Percentiles rank a stretch among this genome's conserved stretches.
phyloP scores from a whole-genome alignment of 2,113 vertebrate species.

The Bos javanicus region DNA sequence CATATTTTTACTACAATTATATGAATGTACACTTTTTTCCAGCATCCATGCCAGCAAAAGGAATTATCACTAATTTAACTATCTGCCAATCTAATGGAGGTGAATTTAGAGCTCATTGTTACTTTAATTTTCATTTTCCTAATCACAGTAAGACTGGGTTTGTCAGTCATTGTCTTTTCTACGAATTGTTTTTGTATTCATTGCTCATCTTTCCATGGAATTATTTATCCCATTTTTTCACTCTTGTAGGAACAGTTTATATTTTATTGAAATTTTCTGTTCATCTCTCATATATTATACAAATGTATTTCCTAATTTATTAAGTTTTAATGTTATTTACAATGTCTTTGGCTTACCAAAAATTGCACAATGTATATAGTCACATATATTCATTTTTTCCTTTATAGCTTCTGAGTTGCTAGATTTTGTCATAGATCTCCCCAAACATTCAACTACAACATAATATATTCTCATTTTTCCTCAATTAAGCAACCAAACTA shows the following conservation, averaged over 20 bases:
- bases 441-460: not conserved
- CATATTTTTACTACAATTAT: not conserved
- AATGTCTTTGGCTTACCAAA: not conserved
- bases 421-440: not conserved
- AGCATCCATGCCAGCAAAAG: not conserved
- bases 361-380: not conserved
- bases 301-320: not conserved
- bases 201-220: not conserved
- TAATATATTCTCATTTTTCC: not conserved
- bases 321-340: not conserved
- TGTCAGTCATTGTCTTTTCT: not conserved
- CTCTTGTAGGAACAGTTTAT: not conserved
- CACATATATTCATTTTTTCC: not conserved
- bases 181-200: not conserved
- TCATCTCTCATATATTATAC: not conserved
- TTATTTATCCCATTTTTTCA: not conserved
- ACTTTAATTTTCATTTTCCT: not conserved
- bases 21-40: not conserved
- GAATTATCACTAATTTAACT: conserved; percentile 20
- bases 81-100: not conserved
- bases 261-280: not conserved
- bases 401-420: not conserved
- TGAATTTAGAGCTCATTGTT: not conserved
- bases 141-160: not conserved
- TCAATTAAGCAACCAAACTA: not conserved